Evolutionary conservation across 1,140 invertebrate species (phyloP), one percentile per base, ranked within the genome.

Genomic region (Ooceraea biroi): DNA sequence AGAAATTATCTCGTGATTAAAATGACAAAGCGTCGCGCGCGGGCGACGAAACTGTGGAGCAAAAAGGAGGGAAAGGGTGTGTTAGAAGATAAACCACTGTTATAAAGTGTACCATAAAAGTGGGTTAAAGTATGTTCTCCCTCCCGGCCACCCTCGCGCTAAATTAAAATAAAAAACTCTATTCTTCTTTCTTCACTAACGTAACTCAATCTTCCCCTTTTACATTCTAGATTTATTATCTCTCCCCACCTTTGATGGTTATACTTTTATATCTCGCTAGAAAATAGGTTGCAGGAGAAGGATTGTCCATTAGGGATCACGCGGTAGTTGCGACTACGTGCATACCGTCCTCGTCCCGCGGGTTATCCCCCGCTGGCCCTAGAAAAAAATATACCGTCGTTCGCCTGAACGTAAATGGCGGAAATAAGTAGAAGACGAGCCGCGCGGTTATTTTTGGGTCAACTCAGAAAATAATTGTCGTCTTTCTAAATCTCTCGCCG

Each of bases 381-480:
- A 17, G 25, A 69, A 44, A 41, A 7, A 68, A 69, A 78, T 68
- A 5, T 19, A 36, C 7, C 12, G 12, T 3, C 46, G n/a, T 55
- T 68, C 36, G 11, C 30, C 12, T 7, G 2, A 25, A 10, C 14
- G 17, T 66, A 68, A 66, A 68, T 41, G 27, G 4, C 19, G 50
- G 22, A 69, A 69, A 69, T 22, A 22, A 69, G 12, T 57, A 57
- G 65, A 44, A 11, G 3, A 19, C 17, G n/a, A 12, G 36, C 2
- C 7, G 36, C 8, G 44, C 17, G n/a, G n/a, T 69, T 57, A 22
- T 58, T 80, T 80, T 55, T 25, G 52, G 61, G 52, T 58, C 76
- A 58, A 11, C 57, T 69, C 11, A 17, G 22, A 55, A 80, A 80
- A 80, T 71, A 69, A 80, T 80, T 74, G 44, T 17, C 25, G 14